Conservation (phyloP, 2,888 invertebrate species). For the Bombylius major region DNA sequence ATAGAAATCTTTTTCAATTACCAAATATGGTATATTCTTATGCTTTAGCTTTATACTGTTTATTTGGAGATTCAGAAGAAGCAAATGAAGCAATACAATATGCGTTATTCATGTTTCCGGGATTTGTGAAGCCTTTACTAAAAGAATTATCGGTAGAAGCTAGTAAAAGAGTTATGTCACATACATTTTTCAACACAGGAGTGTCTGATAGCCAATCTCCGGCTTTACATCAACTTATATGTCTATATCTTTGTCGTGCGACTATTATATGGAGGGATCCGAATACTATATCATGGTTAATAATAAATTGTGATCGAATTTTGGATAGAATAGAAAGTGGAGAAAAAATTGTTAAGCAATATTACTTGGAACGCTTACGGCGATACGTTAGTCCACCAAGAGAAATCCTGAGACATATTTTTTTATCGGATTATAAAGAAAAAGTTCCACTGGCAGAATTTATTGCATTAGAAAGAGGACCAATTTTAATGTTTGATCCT, state of each 20-base stretch:
- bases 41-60: conserved; percentile 57
- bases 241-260: conserved; percentile 59
- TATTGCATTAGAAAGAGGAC: conserved; percentile 31
- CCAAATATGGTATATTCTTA: conserved; percentile 81
- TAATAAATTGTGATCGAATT: conserved; percentile 52
- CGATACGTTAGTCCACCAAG: conserved; percentile 32
- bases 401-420: conserved; percentile 33
- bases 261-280: conserved; percentile 69
- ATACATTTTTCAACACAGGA: conserved; percentile 34
- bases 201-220: conserved; percentile 42
- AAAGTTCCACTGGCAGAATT: conserved; percentile 37
- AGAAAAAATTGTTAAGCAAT: conserved; percentile 48
- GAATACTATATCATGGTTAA: conserved; percentile 62
- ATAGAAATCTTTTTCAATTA: conserved; percentile 60
- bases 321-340: conserved; percentile 49
- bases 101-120: conserved; percentile 72
- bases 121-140: conserved; percentile 54
- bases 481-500: conserved; percentile 62
- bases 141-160: conserved; percentile 65
- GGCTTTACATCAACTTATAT: conserved; percentile 55
- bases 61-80: conserved; percentile 10
- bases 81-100: conserved; percentile 58
- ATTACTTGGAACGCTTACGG: conserved; percentile 43
- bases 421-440: conserved; percentile 38
- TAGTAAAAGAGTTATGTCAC: conserved; percentile 47